Conservation (phyloP, 2,113 vertebrate genomes). For the Anguilla rostrata region DNA sequence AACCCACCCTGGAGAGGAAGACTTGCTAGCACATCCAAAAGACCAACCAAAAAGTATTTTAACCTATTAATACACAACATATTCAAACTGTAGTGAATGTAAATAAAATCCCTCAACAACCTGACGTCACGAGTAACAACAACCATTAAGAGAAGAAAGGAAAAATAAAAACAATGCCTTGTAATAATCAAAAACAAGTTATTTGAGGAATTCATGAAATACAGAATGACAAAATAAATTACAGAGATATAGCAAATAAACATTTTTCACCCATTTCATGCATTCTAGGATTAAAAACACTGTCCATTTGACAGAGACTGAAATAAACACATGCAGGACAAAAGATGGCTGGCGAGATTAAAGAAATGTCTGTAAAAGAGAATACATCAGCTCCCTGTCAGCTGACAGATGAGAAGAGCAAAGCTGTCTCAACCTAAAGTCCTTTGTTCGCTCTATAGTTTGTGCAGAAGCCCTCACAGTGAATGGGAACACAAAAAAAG, state of each 20-base stretch:
- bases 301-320: background rate
- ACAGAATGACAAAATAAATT: too few relatives aligned
- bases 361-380: background rate
- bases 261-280: too few relatives aligned
- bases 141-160: too few relatives aligned
- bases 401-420: too few relatives aligned
- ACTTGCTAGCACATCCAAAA: background rate
- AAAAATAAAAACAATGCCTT: too few relatives aligned
- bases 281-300: background rate
- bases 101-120: too few relatives aligned
- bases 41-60: background rate
- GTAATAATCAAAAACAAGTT: too few relatives aligned
- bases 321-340: background rate
- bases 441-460: background rate
- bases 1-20: background rate
- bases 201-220: too few relatives aligned
- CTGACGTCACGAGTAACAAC: too few relatives aligned
- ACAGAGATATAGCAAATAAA: too few relatives aligned
- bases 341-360: background rate
- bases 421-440: background rate
- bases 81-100: too few relatives aligned
- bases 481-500: background rate
- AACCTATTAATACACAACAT: too few relatives aligned
- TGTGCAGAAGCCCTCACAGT: background rate
- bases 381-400: background rate